Base-by-base conservation (phyloP, 2,113 vertebrate genomes). In the Osmerus mordax region DNA sequence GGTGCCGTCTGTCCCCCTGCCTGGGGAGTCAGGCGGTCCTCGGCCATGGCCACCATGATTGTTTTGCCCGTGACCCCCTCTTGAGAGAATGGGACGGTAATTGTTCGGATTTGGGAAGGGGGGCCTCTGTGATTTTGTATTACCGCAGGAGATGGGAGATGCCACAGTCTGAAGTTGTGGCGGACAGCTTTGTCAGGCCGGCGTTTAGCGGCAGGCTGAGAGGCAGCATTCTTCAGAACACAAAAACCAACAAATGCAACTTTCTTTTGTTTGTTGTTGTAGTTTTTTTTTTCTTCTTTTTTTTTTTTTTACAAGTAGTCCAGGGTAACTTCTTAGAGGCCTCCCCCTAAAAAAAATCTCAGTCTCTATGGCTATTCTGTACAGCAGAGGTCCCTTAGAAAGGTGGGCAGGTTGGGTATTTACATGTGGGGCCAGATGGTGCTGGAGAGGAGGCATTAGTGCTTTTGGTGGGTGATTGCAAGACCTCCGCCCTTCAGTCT, bases 351-450 rank as follows among this genome's bases (percentile, higher is more conserved):
- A 84, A 78, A 77, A 55, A 7, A 23, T 23, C 56, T 29, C 77
- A 55, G 69, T 93, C 89, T 90, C 93, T 93, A 95, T 92, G 91
- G 92, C 95, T 94, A 93, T 87, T 90, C 93, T 95, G 95, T 94
- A 93, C 92, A 94, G 93, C 90, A 90, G 86, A 88, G 69, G 58
- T 91, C 92, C 90, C 86, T 78, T 36, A 62, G 21, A 32, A 54
- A 66, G 75, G 76, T 68, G 58, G 76, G 77, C 74, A 13, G 51
- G 28, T 18, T 19, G 65, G 86, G 87, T 86, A 93, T 93, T 74
- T 91, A 92, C 90, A 94, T 28, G 87, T 88, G 89, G 88, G 90
- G 89, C 87, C 87, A 19, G n/a, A 19, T 47, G 56, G 72, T 64
- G 86, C 91, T 89, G 87, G 88, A 91, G 90, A 90, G 84, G 93